Percentiles rank a stretch among this genome's conserved stretches.
Conservation (phyloP, 2,888 invertebrate genomes). For the Epirrita christyi region DNA sequence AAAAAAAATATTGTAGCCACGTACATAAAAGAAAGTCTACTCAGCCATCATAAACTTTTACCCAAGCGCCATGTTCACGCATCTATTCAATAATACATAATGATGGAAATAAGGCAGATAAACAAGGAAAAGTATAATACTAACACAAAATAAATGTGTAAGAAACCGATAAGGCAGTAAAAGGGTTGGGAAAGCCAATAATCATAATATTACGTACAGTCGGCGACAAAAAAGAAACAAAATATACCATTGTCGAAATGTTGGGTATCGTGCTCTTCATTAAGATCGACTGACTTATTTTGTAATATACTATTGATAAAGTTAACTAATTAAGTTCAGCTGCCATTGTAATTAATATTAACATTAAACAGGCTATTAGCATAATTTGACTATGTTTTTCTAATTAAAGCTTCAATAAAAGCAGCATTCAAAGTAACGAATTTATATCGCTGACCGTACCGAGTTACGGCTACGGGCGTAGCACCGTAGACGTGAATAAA, state of each 20-base stretch:
- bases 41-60: neutral
- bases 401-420: neutral
- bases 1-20: too few species aligned
- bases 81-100: slow-evolving; percentile 21
- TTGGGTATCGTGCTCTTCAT: too few species aligned
- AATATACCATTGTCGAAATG: too few species aligned
- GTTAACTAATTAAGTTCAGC: too few species aligned
- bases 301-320: too few species aligned
- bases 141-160: slow-evolving; percentile 31
- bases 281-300: too few species aligned
- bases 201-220: slow-evolving; percentile 46
- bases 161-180: slow-evolving; percentile 36
- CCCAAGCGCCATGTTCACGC: neutral
- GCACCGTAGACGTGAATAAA: slow-evolving; percentile 60
- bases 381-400: too few species aligned
- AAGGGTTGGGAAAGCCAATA: slow-evolving; percentile 45
- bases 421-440: neutral
- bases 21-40: too few species aligned
- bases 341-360: too few species aligned
- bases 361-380: too few species aligned
- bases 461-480: slow-evolving; percentile 49
- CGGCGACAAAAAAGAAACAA: slow-evolving; percentile 18
- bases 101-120: slow-evolving; percentile 17
- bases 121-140: slow-evolving; percentile 11
- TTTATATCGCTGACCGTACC: slow-evolving; percentile 13